Percentiles rank a stretch among this genome's conserved stretches.
These are phyloP conservation scores for Numida meleagris DNA, from an alignment of 2,113 vertebrate species.

Conservation along the genomic window DNA sequence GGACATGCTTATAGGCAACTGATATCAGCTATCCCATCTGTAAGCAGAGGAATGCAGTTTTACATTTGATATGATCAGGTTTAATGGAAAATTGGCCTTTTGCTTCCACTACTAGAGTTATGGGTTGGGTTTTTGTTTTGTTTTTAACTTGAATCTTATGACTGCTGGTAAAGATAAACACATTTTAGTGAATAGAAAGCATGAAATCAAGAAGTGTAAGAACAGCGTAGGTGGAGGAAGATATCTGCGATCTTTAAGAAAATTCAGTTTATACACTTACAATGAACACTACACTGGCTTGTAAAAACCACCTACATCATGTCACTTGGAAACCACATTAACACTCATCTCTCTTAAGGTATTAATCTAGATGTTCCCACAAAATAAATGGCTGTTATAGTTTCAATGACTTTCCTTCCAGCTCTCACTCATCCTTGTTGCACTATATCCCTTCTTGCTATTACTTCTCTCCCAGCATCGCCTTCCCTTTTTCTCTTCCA, in stretches of 20 bases:
- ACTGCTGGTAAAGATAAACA: slow-evolving; percentile 24
- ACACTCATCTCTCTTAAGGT: slow-evolving; percentile 27
- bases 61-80: slow-evolving; percentile 10
- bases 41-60: not conserved
- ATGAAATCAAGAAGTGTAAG: slow-evolving; percentile 59
- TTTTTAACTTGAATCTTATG: slow-evolving; percentile 6
- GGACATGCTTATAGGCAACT: not conserved
- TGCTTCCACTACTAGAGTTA: not conserved
- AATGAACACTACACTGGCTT: slow-evolving; percentile 56
- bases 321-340: slow-evolving; percentile 58
- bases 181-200: slow-evolving; percentile 39
- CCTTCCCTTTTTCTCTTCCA: not conserved
- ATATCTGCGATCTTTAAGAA: slow-evolving; percentile 63
- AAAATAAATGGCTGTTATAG: slow-evolving; percentile 32
- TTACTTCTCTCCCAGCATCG: not conserved
- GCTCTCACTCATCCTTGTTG: not conserved
- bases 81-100: not conserved
- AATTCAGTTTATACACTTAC: slow-evolving; percentile 59
- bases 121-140: not conserved
- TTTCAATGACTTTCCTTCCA: not conserved
- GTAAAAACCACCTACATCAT: slow-evolving; percentile 55
- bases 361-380: slow-evolving; percentile 37
- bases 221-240: slow-evolving; percentile 55
- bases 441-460: not conserved
- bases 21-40: not conserved